Base-by-base conservation (phyloP, 2,888 invertebrate species). In the Trissolcus japonicus region DNA sequence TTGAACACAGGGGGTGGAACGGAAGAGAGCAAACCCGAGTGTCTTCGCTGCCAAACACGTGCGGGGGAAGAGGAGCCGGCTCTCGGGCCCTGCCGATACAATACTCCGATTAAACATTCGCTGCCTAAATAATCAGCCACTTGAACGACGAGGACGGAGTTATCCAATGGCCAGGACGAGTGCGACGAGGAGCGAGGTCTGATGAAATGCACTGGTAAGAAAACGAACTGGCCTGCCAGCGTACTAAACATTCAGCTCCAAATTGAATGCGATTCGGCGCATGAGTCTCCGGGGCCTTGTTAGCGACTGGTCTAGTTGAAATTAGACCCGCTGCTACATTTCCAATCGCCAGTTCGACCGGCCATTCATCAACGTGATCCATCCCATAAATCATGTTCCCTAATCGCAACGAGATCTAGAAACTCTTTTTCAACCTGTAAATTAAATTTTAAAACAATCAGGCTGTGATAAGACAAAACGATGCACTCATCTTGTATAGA, bases 81-180 rank as follows among this genome's bases (percentile, higher is more conserved):
- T 50, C 46, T 73, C 55, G 72, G 72, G 76, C 65, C 75, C 76
- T 62, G 76, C 75, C 76, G 88, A 87, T 87, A 88, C 88, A 87
- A 88, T 88, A 86, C 87, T 87, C 86, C 86, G 88, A 88, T 88
- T 88, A 88, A 88, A 86, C 86, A 88, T 88, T 87, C 86, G 85
- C 86, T 88, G 87, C 88, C 88, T 88, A 88, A 88, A 88, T 88
- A 88, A 88, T 87, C 87, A 87, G 86, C 57, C 69, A 25, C 71
- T 80, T 74, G 62, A 71, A 63, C 60, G 56, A 46, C 69, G 61
- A 76, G 55, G 66, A 69, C 59, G 61, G 53, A 60, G 55, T 56
- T 59, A 25, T 43, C 41, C 29, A 17, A 48, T 35, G 59, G 57
- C 4, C 7, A 14, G 53, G 40, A 51, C 16, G 40, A 60, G 61